These are phyloP conservation scores for Idris sp. DNA, from an alignment of 1,140 invertebrate species.

Conservation along the genomic window DNA sequence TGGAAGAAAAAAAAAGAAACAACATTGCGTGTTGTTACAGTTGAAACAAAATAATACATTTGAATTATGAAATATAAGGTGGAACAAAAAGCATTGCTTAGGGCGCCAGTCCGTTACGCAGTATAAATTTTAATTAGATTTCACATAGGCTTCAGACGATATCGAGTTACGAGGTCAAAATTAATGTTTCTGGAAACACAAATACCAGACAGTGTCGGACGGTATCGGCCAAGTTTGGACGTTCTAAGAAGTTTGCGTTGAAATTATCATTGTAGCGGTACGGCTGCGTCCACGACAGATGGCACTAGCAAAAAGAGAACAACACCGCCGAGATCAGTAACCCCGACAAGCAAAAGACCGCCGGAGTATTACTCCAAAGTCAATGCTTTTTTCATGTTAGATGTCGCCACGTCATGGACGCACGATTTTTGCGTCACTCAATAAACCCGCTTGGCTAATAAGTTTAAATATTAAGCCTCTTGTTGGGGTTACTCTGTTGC, in stretches of 20 bases:
- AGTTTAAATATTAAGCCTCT: slow-evolving; percentile 29
- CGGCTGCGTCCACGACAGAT: slow-evolving; percentile 68
- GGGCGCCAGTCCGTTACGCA: slow-evolving; percentile 7
- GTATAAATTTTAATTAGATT: slow-evolving; percentile 47
- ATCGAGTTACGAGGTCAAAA: slow-evolving; percentile 51
- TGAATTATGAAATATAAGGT: slow-evolving; percentile 8
- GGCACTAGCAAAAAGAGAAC: slow-evolving; percentile 71
- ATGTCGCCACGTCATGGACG: slow-evolving; percentile 61
- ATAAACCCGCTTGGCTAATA: slow-evolving; percentile 29
- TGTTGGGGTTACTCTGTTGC: slow-evolving; percentile 3
- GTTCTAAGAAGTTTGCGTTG: slow-evolving; percentile 33
- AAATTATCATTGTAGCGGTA: slow-evolving; percentile 58
- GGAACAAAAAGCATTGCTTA: slow-evolving; percentile 19
- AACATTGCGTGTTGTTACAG: too few species aligned
- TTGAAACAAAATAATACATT: too few species aligned
- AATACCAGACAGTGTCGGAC: slow-evolving; percentile 40
- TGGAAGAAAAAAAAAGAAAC: too few species aligned
- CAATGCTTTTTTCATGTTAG: slow-evolving; percentile 59
- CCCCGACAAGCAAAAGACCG: slow-evolving; percentile 72
- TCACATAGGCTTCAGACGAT: slow-evolving; percentile 32
- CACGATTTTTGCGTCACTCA: slow-evolving; percentile 41
- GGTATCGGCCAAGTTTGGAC: slow-evolving; percentile 56
- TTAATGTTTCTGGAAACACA: slow-evolving; percentile 49
- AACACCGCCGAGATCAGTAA: slow-evolving; percentile 71
- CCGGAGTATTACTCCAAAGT: slow-evolving; percentile 56